Evolutionary conservation across 2,113 vertebrate genomes (phyloP).

Genomic region (Rhea americana): DNA sequence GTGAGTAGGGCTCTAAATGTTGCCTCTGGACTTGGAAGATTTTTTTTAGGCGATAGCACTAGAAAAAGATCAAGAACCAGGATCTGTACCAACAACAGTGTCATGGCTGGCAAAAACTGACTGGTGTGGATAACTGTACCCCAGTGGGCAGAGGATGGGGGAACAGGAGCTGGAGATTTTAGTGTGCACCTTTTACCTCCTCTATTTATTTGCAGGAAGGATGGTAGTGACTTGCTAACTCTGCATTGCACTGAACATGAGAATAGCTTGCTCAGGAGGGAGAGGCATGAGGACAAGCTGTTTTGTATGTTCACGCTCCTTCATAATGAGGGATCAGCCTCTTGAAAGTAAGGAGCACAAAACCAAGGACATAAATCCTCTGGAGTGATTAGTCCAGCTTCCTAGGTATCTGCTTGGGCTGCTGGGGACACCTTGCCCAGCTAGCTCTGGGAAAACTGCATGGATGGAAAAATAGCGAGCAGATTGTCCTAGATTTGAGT

Average conservation of each 20-base stretch:
- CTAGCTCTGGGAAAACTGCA: neutral
- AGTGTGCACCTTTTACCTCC: neutral
- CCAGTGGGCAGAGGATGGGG: neutral
- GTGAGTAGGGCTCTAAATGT: rapidly evolving
- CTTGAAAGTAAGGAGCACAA: neutral
- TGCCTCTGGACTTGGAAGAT: neutral
- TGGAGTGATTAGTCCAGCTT: neutral
- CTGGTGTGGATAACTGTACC: rapidly evolving
- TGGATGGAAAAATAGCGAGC: rapidly evolving
- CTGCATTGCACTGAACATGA: neutral
- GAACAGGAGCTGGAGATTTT: neutral
- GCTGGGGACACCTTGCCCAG: neutral
- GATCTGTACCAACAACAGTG: neutral
- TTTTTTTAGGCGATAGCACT: neutral
- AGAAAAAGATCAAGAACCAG: neutral
- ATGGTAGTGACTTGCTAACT: neutral
- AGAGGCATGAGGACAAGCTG: neutral
- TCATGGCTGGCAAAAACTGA: neutral
- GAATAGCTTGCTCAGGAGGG: neutral
- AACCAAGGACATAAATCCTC: neutral
- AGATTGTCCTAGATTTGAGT: neutral
- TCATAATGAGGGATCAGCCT: rapidly evolving
- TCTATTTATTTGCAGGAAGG: neutral
- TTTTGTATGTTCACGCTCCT: rapidly evolving
- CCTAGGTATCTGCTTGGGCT: neutral